Evolutionary conservation across 2,797 vertebrate species (phyloP), one percentile per base, ranked within the genome.

Genomic region (Potorous gilbertii): DNA sequence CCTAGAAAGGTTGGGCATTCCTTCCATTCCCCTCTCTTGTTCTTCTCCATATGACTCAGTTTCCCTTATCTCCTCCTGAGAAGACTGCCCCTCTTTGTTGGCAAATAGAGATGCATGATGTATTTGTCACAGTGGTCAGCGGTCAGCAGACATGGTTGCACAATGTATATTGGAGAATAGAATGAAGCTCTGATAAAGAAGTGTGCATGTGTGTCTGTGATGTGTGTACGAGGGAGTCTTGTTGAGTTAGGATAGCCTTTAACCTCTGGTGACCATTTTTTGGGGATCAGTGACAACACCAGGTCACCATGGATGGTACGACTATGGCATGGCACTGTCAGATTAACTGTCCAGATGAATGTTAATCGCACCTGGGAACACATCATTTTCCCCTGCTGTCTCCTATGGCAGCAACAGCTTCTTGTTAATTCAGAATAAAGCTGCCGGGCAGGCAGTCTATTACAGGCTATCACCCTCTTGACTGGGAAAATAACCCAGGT

Each of bases 331-430:
- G 97, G 93, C 94, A 93, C 90, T 96, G n/a, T 81, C 90, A 95
- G 92, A 97, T 96, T 96, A 91, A 92, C 97, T 96, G 98, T 95
- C 97, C 92, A 0, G 95, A 95, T 93, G 96, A 96, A 27, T 96
- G 94, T 96, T 98, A 97, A 97, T 97, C 97, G 96, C 46, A 90
- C 94, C 74, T 50, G 24, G 74, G 74, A 87, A 87, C 40, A 87
- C 40, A 87, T 87, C n/a, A 54, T 62, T 91, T 52, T 92, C 90
- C 56, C 95, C 96, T 97, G 95, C 96, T 97, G 93, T 97, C 18
- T 96, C 95, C 94, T 95, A 92, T 96, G 97, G 96, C 97, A 98
- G 96, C 66, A 90, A 92, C 96, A 94, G 90, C 94, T 97, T 46
- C 96, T 94, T 94, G 96, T 96, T 97, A 96, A 95, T 96, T 89